Evolutionary conservation across 2,797 vertebrate species (phyloP).

Genomic region (Bucorvus abyssinicus): DNA sequence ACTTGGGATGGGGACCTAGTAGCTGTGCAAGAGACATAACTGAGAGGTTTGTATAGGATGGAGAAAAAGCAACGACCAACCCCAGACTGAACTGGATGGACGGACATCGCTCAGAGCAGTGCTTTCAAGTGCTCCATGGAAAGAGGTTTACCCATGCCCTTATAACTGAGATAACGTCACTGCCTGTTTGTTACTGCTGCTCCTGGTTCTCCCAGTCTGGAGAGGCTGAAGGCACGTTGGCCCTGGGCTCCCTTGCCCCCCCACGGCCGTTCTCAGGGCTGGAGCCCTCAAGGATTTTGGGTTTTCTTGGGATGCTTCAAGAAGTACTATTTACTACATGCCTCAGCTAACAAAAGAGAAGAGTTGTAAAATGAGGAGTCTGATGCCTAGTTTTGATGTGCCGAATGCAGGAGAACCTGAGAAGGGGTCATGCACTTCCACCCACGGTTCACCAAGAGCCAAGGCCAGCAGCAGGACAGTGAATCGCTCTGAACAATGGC

Average conservation of each 20-base stretch:
- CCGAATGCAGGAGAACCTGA: neutral
- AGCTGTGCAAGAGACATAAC: neutral
- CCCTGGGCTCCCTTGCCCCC: neutral
- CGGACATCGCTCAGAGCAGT: neutral
- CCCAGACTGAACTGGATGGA: neutral
- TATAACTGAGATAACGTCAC: fast-evolving
- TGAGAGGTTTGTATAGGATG: fast-evolving
- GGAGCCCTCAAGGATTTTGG: neutral
- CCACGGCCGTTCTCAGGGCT: fast-evolving
- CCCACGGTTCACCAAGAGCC: neutral
- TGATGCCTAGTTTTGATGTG: neutral
- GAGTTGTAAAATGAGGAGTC: neutral
- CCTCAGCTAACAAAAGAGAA: neutral
- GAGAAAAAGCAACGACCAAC: neutral
- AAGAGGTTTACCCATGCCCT: neutral
- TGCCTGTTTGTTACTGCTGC: neutral
- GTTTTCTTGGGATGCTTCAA: neutral
- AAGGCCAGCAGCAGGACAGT: fast-evolving
- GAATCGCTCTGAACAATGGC: no score
- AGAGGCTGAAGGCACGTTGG: neutral
- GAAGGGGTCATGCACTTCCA: no score
- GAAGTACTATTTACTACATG: fast-evolving
- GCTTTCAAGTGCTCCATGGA: neutral
- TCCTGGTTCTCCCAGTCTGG: fast-evolving
- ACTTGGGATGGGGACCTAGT: neutral